Evolutionary conservation across 2,797 vertebrate genomes (phyloP).

Genomic region (Borostomias antarcticus): DNA sequence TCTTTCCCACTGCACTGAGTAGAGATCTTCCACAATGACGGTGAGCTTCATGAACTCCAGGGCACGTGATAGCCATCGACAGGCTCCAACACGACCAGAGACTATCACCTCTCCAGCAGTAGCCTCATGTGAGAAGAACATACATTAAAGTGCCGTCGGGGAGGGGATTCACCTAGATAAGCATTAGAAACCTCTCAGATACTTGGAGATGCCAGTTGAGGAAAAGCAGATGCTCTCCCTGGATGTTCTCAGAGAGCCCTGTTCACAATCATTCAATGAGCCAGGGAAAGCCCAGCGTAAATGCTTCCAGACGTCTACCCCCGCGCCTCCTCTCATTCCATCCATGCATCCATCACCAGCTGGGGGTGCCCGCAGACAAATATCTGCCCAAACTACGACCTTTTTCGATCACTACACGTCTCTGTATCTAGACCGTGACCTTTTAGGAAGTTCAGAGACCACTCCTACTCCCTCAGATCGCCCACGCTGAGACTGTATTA

Average conservation of each 20-base stretch:
- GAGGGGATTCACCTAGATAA: conserved; percentile 35
- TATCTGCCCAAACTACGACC: conserved; percentile 10
- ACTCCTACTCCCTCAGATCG: not conserved
- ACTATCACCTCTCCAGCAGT: conserved; percentile 36
- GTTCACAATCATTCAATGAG: conserved; percentile 41
- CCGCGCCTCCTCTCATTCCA: conserved; percentile 55
- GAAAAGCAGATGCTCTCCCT: conserved; percentile 49
- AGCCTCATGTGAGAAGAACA: conserved; percentile 28
- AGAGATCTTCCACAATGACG: conserved; percentile 25
- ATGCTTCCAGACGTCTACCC: conserved; percentile 63
- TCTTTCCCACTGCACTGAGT: not conserved
- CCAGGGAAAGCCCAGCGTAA: conserved; percentile 50
- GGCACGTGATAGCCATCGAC: conserved; percentile 39
- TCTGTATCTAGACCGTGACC: not conserved
- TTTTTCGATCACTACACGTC: conserved; percentile 10
- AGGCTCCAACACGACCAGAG: conserved; percentile 46
- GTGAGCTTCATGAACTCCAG: conserved; percentile 31
- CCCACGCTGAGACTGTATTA: too few relatives aligned
- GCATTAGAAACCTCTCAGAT: conserved; percentile 37
- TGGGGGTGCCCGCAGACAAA: conserved; percentile 21
- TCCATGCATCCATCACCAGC: conserved; percentile 43
- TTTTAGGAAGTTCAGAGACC: not conserved
- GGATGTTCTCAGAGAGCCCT: conserved; percentile 48
- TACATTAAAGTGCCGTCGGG: conserved; percentile 17
- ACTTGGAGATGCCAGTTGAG: conserved; percentile 38